Conservation (phyloP, 2,888 invertebrate species). For the Mesoligia furuncula region DNA sequence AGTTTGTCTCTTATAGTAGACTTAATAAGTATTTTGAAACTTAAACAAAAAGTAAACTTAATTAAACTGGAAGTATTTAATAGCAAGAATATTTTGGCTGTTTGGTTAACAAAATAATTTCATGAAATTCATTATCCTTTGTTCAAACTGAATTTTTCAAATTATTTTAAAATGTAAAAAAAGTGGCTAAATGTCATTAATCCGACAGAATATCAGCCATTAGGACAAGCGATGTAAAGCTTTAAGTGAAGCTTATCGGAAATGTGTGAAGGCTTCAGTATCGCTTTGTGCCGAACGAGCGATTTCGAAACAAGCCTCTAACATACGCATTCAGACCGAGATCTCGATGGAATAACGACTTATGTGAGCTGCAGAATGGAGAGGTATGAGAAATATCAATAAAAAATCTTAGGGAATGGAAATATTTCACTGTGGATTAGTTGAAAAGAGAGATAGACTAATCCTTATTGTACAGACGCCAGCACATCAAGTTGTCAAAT, state of each 20-base stretch:
- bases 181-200: neutral
- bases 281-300: slow-evolving; percentile 57
- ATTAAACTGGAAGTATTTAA: slow-evolving; percentile 19
- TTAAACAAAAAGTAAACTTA: slow-evolving; percentile 38
- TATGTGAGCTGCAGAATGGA: slow-evolving; percentile 18
- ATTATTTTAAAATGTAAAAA: neutral
- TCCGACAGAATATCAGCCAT: slow-evolving; percentile 26
- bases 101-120: neutral
- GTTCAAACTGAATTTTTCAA: neutral
- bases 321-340: slow-evolving; percentile 30
- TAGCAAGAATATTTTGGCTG: neutral
- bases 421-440: neutral
- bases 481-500: no score
- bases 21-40: slow-evolving; percentile 45
- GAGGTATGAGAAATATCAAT: slow-evolving; percentile 19
- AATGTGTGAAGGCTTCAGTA: slow-evolving; percentile 50
- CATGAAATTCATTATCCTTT: neutral
- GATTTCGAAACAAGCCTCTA: slow-evolving; percentile 37
- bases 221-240: slow-evolving; percentile 44
- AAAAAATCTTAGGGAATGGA: slow-evolving; percentile 9
- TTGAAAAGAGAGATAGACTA: neutral
- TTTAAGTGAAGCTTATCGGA: slow-evolving; percentile 59
- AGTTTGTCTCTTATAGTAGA: slow-evolving; percentile 60
- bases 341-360: slow-evolving; percentile 34
- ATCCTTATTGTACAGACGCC: neutral